These are phyloP conservation scores for Crocodylus rhombifer DNA, from an alignment of 2,797 vertebrate genomes.

Conservation along the genomic window DNA sequence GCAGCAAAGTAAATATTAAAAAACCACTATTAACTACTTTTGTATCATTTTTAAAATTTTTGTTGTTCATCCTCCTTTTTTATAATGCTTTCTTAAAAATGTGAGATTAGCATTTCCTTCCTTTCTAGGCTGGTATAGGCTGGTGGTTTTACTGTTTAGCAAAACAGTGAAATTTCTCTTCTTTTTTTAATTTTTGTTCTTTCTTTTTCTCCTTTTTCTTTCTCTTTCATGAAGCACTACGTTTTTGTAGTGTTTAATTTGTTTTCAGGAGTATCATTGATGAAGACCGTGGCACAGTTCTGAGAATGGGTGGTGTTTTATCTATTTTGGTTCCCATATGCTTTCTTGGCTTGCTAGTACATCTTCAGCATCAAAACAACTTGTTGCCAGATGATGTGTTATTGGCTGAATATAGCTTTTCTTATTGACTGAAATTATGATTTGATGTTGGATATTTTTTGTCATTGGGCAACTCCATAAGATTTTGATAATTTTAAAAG, in stretches of 20 bases:
- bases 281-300: constrained; percentile 37
- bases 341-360: constrained; percentile 19
- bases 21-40: constrained; percentile 48
- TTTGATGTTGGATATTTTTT: neutral
- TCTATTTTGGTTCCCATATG: constrained; percentile 6
- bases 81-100: constrained; percentile 50
- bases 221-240: constrained; percentile 12
- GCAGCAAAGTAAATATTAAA: constrained; percentile 74
- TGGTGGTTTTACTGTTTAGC: neutral
- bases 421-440: neutral
- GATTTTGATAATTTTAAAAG: neutral
- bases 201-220: constrained; percentile 20
- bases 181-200: neutral
- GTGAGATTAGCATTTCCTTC: constrained; percentile 46
- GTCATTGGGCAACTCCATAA: neutral
- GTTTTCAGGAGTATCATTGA: neutral
- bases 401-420: neutral
- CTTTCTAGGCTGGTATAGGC: neutral
- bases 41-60: constrained; percentile 21
- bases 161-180: neutral
- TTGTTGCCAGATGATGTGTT: neutral
- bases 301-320: constrained; percentile 14
- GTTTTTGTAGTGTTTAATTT: constrained; percentile 54
- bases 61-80: constrained; percentile 58
- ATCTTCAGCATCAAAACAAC: neutral